Evolutionary conservation across 1,140 invertebrate species (phyloP).

Genomic region (Branchinecta lindahli): DNA sequence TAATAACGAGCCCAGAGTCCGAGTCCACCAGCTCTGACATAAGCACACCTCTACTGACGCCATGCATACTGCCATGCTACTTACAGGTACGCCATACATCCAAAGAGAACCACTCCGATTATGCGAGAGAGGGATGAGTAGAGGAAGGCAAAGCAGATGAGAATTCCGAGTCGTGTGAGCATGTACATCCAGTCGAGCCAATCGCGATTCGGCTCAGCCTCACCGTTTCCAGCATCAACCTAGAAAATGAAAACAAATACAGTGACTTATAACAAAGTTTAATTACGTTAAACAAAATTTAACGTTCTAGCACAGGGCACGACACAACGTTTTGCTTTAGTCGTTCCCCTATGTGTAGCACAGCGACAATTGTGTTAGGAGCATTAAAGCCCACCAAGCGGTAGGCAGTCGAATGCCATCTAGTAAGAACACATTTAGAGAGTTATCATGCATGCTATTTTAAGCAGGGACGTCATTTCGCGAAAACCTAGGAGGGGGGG

Average conservation of each 20-base stretch:
- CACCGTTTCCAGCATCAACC: background rate
- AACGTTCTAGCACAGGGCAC: background rate
- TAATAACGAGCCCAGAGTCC: too few species aligned
- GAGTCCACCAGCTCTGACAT: too few species aligned
- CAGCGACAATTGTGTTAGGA: too few species aligned
- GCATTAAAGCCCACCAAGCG: too few species aligned
- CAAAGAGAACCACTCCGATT: background rate
- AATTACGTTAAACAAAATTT: background rate
- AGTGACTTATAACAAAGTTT: background rate
- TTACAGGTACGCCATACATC: background rate
- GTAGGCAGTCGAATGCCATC: too few species aligned
- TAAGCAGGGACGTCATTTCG: too few species aligned
- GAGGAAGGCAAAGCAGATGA: background rate
- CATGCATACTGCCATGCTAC: background rate
- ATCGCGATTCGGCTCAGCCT: background rate
- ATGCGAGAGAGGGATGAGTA: background rate
- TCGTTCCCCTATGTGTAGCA: too few species aligned
- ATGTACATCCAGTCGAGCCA: slow-evolving; percentile 3
- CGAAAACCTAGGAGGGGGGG: too few species aligned
- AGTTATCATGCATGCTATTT: too few species aligned
- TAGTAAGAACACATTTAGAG: too few species aligned
- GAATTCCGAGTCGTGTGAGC: background rate
- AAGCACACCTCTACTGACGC: too few species aligned
- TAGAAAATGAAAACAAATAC: background rate
- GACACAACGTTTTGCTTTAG: too few species aligned